A percentile compares a stretch with the other conserved stretches of the same genome.
These are phyloP conservation scores for Trachops cirrhosus DNA, from an alignment of 2,797 vertebrate genomes.

Conservation along the genomic window DNA sequence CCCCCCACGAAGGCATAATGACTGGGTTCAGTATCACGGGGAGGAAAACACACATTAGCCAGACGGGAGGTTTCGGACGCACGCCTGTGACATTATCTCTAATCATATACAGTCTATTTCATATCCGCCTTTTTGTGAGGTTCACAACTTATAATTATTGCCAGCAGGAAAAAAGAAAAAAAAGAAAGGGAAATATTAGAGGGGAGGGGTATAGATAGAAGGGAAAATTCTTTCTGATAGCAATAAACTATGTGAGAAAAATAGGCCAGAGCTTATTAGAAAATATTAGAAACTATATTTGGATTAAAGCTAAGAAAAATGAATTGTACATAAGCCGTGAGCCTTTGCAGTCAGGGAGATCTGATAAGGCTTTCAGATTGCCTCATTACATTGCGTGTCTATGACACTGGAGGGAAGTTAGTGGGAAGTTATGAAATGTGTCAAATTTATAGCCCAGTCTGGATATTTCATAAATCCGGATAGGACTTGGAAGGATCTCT, in stretches of 20 bases:
- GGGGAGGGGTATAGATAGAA: constrained; percentile 27
- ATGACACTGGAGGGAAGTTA: constrained; percentile 18
- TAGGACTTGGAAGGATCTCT: not conserved
- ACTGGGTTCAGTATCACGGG: constrained; percentile 75
- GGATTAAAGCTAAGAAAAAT: constrained; percentile 61
- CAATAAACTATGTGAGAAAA: constrained; percentile 67
- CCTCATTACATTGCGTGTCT: not conserved
- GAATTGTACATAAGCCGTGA: constrained; percentile 46
- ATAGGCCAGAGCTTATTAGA: constrained; percentile 66
- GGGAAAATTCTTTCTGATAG: constrained; percentile 63
- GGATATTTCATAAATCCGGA: constrained; percentile 26
- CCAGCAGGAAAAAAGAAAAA: constrained; percentile 69
- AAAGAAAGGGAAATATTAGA: constrained; percentile 40
- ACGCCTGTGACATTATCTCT: constrained; percentile 81
- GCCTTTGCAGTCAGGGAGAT: constrained; percentile 37
- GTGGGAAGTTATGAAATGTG: constrained; percentile 17
- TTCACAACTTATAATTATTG: constrained; percentile 81
- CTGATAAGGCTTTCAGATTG: constrained; percentile 19
- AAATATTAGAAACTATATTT: constrained; percentile 55
- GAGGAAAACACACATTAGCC: constrained; percentile 80
- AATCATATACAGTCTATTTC: constrained; percentile 83
- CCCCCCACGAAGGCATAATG: constrained; percentile 67
- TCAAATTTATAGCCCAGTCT: not conserved
- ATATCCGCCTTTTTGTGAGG: constrained; percentile 80
- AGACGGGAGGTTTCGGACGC: constrained; percentile 72